Conservation (phyloP, 2,888 invertebrate genomes). For the Ophion ventricosus region DNA sequence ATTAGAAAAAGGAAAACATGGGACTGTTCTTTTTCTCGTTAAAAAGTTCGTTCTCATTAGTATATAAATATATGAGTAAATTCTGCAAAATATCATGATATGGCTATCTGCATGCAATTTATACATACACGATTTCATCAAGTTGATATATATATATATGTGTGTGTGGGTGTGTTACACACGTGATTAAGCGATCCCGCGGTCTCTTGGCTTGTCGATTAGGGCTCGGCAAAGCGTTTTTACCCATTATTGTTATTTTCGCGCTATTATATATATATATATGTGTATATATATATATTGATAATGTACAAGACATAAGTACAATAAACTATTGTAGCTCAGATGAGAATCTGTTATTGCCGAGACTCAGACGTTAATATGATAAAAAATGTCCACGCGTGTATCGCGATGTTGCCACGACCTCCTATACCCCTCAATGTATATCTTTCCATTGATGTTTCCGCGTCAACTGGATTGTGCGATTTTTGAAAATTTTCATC, state of each 20-base stretch:
- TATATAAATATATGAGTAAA: conserved; percentile 77
- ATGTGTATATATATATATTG: conserved; percentile 33
- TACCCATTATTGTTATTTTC: conserved; percentile 42
- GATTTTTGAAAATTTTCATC: conserved; percentile 1
- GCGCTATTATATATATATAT: conserved; percentile 51
- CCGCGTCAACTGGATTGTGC: neutral
- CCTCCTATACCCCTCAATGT: no score
- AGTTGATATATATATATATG: neutral
- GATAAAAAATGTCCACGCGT: neutral
- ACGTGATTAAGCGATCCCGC: conserved; percentile 12
- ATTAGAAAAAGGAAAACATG: conserved; percentile 16
- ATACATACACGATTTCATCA: conserved; percentile 34
- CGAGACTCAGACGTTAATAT: conserved; percentile 76
- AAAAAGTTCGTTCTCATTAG: conserved; percentile 55
- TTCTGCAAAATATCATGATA: conserved; percentile 81
- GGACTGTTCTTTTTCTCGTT: conserved; percentile 49
- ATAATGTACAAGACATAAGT: conserved; percentile 82
- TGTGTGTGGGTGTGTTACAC: conserved; percentile 4
- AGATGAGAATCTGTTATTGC: conserved; percentile 80
- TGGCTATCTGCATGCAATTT: conserved; percentile 73
- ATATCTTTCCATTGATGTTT: neutral
- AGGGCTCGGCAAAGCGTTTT: conserved; percentile 35
- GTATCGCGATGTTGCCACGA: conserved; percentile 36
- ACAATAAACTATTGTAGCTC: conserved; percentile 82
- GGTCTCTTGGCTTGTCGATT: conserved; percentile 25